These are phyloP conservation scores for Montipora efflorescens DNA, from an alignment of 64 coral and sea anemone genomes.

Conservation along the genomic window DNA sequence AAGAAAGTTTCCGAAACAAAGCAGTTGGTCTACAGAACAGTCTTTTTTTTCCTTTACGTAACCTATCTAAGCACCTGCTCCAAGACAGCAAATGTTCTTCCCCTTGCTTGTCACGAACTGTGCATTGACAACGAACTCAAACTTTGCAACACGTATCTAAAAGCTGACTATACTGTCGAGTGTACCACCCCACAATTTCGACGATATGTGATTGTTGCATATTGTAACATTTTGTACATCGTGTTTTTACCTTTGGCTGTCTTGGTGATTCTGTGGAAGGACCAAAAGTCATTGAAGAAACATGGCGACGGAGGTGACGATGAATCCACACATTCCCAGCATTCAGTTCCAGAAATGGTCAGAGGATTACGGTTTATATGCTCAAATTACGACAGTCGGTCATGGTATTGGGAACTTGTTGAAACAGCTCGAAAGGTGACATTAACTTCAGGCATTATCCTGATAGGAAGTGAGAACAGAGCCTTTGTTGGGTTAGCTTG, in stretches of 20 bases:
- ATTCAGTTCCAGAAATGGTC: neutral
- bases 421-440: neutral
- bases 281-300: neutral
- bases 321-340: neutral
- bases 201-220: neutral
- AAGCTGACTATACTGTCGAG: constrained; percentile 13
- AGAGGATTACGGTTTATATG: neutral
- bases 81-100: constrained; percentile 1
- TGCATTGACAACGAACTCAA: neutral
- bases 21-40: neutral
- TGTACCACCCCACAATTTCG: neutral
- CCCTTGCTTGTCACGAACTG: neutral
- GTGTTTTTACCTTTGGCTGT: neutral
- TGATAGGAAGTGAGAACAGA: neutral
- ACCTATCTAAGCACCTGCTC: neutral
- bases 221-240: neutral
- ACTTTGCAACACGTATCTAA: neutral
- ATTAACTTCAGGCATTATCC: neutral
- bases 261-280: neutral
- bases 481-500: neutral
- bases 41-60: constrained; percentile 15
- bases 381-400: neutral
- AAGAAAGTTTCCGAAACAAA: neutral
- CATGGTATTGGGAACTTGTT: constrained; percentile 22
- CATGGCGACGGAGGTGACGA: neutral